phyloP scores from a whole-genome alignment of 1,140 invertebrate species.

The Bombus pascuorum region DNA sequence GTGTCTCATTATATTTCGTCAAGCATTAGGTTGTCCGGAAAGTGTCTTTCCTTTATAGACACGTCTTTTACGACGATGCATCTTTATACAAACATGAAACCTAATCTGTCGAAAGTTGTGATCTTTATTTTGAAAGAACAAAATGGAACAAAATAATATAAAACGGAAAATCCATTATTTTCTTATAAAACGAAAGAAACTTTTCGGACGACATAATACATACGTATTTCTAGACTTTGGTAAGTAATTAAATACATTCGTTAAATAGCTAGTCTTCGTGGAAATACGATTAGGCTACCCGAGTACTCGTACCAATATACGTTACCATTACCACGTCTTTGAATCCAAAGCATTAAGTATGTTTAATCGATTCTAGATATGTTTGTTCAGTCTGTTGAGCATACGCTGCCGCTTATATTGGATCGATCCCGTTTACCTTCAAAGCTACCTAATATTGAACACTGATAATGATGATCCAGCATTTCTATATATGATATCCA shows the following conservation, averaged over 20 bases:
- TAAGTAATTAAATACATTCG: neutral
- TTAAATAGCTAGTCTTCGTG: neutral
- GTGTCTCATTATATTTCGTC: no score
- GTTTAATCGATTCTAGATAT: slow-evolving; percentile 29
- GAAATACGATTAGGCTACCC: neutral
- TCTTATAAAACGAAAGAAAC: no score
- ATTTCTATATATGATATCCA: neutral
- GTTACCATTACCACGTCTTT: neutral
- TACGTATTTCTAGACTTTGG: neutral
- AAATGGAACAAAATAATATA: no score
- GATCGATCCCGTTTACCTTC: slow-evolving; percentile 19
- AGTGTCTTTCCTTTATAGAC: no score
- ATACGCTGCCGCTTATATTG: neutral
- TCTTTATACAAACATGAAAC: no score
- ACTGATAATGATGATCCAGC: neutral
- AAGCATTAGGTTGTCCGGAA: no score
- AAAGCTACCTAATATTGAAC: slow-evolving; percentile 31
- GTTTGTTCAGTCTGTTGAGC: slow-evolving; percentile 17
- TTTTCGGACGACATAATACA: no score
- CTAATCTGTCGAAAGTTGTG: no score
- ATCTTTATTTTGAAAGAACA: no score
- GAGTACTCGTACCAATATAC: no score
- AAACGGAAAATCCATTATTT: no score
- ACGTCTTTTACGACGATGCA: no score
- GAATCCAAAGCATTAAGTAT: neutral